Evolutionary conservation across 2,113 vertebrate species (phyloP).

Genomic region (Maccullochella peelii): DNA sequence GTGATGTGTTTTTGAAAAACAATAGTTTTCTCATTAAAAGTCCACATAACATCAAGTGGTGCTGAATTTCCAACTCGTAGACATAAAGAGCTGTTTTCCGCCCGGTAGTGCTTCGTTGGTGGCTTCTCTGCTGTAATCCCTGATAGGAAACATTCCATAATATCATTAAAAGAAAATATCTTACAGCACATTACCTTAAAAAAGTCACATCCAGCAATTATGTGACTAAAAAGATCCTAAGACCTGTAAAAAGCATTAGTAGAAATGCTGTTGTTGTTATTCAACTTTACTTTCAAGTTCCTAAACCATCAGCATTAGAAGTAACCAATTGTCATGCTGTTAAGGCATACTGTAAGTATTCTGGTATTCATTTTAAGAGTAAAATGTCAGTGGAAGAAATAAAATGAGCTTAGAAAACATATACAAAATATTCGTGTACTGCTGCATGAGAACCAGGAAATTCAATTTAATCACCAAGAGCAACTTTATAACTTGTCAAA

Average conservation of each 20-base stretch:
- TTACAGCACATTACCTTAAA: neutral
- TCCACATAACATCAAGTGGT: neutral
- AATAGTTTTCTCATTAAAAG: accelerated
- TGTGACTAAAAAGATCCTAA: neutral
- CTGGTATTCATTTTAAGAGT: too few relatives aligned
- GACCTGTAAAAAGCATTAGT: too few relatives aligned
- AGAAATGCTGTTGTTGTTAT: neutral
- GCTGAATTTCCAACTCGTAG: neutral
- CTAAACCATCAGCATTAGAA: neutral
- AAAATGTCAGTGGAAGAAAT: neutral
- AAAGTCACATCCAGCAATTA: neutral
- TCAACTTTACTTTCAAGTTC: neutral
- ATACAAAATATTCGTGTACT: neutral
- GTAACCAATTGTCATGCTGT: neutral
- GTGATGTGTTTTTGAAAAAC: accelerated
- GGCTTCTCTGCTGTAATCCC: neutral
- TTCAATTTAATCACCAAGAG: neutral
- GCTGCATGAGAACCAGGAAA: neutral
- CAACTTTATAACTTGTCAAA: neutral
- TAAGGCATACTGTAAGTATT: neutral
- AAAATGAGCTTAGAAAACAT: neutral
- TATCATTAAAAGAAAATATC: neutral
- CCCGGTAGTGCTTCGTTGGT: neutral
- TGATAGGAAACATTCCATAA: neutral
- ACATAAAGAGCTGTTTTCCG: conserved; percentile 49